Evolutionary conservation across 2,113 vertebrate genomes (phyloP).

Genomic region (Mola mola): DNA sequence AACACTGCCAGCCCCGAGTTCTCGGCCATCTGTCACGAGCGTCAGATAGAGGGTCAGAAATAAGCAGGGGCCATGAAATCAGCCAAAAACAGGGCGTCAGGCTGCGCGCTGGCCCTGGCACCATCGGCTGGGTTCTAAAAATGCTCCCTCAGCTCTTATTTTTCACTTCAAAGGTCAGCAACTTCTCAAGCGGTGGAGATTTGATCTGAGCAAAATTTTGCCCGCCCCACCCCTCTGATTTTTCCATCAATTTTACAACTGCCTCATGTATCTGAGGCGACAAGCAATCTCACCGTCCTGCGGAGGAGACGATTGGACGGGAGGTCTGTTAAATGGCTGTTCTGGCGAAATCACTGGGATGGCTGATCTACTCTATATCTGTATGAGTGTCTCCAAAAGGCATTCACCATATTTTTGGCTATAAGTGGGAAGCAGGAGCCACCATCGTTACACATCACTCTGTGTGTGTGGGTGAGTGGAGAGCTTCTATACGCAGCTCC

Average conservation of each 20-base stretch:
- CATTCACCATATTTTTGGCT: neutral
- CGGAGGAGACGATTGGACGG: slow-evolving; percentile 30
- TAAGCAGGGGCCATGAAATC: slow-evolving; percentile 47
- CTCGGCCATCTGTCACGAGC: slow-evolving; percentile 60
- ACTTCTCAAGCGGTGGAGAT: slow-evolving; percentile 37
- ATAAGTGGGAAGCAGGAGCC: slow-evolving; percentile 23
- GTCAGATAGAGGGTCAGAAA: slow-evolving; percentile 53
- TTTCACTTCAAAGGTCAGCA: slow-evolving; percentile 11
- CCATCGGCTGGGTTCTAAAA: slow-evolving; percentile 45
- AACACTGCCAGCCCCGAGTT: slow-evolving; percentile 32
- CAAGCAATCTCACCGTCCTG: slow-evolving; percentile 10
- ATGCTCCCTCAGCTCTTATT: slow-evolving; percentile 6
- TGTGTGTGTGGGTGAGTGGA: slow-evolving; percentile 16
- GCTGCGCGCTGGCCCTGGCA: slow-evolving; percentile 13
- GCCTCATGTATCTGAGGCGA: slow-evolving; percentile 18
- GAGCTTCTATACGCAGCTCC: slow-evolving; percentile 31
- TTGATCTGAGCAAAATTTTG: slow-evolving; percentile 26
- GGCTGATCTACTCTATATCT: neutral
- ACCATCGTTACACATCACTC: slow-evolving; percentile 18
- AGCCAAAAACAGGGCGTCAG: slow-evolving; percentile 23
- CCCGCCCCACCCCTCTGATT: slow-evolving; percentile 38
- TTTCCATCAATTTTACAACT: slow-evolving; percentile 58
- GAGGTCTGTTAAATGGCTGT: slow-evolving; percentile 12
- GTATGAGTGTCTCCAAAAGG: neutral
- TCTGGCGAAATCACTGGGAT: slow-evolving; percentile 8